These are phyloP conservation scores for Agelaius phoeniceus DNA, from an alignment of 2,113 vertebrate genomes.

Conservation along the genomic window DNA sequence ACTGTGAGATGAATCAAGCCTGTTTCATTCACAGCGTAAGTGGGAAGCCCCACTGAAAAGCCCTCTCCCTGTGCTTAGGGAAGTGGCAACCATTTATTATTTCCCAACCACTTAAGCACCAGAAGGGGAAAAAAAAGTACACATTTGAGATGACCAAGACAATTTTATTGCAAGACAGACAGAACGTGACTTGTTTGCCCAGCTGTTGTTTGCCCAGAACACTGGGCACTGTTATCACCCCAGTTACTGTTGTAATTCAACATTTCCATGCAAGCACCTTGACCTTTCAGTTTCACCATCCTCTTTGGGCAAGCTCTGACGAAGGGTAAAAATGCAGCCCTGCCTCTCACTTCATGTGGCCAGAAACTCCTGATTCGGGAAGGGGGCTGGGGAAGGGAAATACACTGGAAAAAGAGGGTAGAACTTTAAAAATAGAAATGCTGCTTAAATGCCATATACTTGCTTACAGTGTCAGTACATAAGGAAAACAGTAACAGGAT, in stretches of 20 bases:
- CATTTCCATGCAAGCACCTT: not conserved
- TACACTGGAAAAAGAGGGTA: conserved; percentile 1
- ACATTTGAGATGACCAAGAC: not conserved
- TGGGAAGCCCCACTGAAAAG: conserved; percentile 25
- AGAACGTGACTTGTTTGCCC: conserved; percentile 53
- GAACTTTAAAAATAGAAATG: conserved; percentile 41
- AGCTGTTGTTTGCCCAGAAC: conserved; percentile 56
- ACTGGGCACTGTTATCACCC: conserved; percentile 8
- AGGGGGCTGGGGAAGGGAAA: not conserved
- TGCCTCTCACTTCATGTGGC: not conserved
- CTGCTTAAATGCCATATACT: conserved; percentile 17
- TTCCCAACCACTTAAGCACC: not conserved
- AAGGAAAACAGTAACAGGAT: conserved; percentile 58
- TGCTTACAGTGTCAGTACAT: conserved; percentile 26
- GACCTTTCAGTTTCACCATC: conserved; percentile 12
- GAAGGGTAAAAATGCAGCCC: not conserved
- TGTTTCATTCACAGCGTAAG: not conserved
- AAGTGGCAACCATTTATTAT: not conserved
- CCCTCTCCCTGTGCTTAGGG: not conserved
- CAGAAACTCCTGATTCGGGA: not conserved
- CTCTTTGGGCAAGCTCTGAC: not conserved
- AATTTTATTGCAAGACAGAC: conserved; percentile 46
- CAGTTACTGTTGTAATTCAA: not conserved
- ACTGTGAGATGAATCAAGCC: not conserved
- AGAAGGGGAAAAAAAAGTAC: not conserved